Evolutionary conservation across 2,113 vertebrate genomes (phyloP).

Genomic region (Alligator sinensis): DNA sequence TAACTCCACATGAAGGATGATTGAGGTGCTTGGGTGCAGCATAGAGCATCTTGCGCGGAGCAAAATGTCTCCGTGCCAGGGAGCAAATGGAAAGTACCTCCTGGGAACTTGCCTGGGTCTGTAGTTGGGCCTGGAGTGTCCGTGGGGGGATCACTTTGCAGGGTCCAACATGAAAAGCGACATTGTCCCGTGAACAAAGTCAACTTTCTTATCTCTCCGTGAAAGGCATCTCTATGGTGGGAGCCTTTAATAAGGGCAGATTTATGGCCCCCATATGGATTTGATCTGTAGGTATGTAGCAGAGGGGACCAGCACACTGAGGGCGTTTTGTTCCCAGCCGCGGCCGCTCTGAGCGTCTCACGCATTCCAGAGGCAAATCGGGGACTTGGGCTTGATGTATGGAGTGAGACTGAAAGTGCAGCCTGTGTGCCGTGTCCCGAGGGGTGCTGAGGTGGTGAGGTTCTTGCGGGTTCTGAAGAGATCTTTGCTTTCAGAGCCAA

Average conservation of each 20-base stretch:
- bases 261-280: slow-evolving; percentile 70
- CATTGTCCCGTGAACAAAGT: slow-evolving; percentile 74
- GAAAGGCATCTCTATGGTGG: slow-evolving; percentile 76
- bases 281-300: slow-evolving; percentile 70
- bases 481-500: neutral
- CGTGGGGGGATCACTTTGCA: fast-evolving
- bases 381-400: neutral
- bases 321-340: slow-evolving; percentile 54
- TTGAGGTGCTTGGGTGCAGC: neutral
- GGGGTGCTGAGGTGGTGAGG: neutral
- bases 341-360: neutral
- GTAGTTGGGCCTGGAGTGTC: neutral
- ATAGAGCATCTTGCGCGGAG: too few relatives aligned
- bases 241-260: slow-evolving; percentile 44
- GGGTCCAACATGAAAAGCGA: slow-evolving; percentile 61
- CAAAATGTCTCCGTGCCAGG: neutral
- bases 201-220: slow-evolving; percentile 73
- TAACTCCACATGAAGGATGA: neutral
- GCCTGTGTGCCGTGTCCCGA: neutral
- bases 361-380: slow-evolving; percentile 26
- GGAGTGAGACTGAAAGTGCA: neutral
- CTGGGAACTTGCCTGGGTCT: neutral
- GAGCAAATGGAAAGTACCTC: neutral
- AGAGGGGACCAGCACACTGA: slow-evolving; percentile 35
- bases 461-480: neutral